phyloP scores from a whole-genome alignment of 1,140 invertebrate species.

The Hypothenemus hampei region DNA sequence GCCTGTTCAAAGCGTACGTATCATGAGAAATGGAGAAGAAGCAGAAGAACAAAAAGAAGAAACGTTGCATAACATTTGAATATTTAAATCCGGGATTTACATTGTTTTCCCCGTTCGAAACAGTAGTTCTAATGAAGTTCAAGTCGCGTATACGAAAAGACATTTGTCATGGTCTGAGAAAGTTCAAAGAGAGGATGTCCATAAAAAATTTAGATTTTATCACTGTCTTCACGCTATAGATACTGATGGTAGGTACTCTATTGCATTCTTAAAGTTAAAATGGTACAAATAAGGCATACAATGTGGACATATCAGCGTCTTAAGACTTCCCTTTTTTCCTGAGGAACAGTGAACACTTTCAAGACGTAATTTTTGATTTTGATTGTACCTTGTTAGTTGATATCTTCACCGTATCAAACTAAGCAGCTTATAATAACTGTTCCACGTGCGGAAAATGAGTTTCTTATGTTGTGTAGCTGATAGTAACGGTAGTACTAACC shows the following conservation, averaged over 20 bases:
- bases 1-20: constrained; percentile 3
- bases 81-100: constrained; percentile 15
- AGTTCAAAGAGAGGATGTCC: constrained; percentile 5
- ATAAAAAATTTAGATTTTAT: constrained; percentile 15
- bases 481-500: neutral
- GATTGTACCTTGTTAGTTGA: too few relatives aligned
- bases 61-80: constrained; percentile 22
- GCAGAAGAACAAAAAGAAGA: constrained; percentile 8
- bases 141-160: constrained; percentile 17
- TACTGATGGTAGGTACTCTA: too few relatives aligned
- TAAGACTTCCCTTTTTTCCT: too few relatives aligned
- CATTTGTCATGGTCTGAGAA: constrained; percentile 21
- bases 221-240: neutral
- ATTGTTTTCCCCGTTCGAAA: constrained; percentile 22
- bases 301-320: too few relatives aligned
- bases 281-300: too few relatives aligned
- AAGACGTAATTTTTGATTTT: too few relatives aligned
- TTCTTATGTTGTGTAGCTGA: too few relatives aligned
- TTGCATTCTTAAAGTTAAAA: constrained; percentile 1
- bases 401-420: too few relatives aligned
- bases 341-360: too few relatives aligned
- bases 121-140: constrained; percentile 22
- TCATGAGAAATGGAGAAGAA: too few relatives aligned
- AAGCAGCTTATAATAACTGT: too few relatives aligned
- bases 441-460: too few relatives aligned